phyloP scores from a whole-genome alignment of 2,113 vertebrate genomes.

The Mormyrus iriodes region DNA sequence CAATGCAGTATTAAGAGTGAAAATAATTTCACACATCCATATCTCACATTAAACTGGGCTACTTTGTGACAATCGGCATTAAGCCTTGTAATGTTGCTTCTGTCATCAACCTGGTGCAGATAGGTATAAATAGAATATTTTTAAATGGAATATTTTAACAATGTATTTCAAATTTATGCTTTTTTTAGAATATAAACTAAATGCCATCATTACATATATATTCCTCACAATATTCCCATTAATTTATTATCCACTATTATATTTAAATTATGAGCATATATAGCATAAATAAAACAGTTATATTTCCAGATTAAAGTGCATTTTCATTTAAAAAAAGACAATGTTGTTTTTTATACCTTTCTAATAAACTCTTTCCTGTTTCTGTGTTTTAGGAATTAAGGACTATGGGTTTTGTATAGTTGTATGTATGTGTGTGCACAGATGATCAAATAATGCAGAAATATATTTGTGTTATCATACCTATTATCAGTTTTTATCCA shows the following conservation, averaged over 20 bases:
- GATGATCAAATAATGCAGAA: neutral
- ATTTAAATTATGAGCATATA: neutral
- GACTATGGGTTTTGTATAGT: neutral
- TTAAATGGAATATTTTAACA: neutral
- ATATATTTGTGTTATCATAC: neutral
- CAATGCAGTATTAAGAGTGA: neutral
- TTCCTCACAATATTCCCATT: neutral
- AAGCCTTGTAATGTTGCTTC: neutral
- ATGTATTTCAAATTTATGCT: neutral
- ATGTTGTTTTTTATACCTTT: neutral
- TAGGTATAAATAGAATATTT: neutral
- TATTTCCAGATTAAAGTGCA: neutral
- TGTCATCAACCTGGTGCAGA: neutral
- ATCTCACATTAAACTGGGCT: conserved; percentile 26
- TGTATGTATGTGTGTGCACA: neutral
- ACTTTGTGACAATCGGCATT: neutral
- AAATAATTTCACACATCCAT: conserved; percentile 22
- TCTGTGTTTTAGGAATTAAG: neutral
- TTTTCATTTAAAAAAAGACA: neutral
- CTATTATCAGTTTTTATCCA: neutral
- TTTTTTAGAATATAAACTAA: neutral
- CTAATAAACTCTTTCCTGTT: neutral
- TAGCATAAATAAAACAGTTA: neutral
- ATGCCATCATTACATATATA: neutral
- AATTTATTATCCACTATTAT: neutral